phyloP scores from a whole-genome alignment of 2,797 vertebrate genomes.

The Brachymystax lenok region DNA sequence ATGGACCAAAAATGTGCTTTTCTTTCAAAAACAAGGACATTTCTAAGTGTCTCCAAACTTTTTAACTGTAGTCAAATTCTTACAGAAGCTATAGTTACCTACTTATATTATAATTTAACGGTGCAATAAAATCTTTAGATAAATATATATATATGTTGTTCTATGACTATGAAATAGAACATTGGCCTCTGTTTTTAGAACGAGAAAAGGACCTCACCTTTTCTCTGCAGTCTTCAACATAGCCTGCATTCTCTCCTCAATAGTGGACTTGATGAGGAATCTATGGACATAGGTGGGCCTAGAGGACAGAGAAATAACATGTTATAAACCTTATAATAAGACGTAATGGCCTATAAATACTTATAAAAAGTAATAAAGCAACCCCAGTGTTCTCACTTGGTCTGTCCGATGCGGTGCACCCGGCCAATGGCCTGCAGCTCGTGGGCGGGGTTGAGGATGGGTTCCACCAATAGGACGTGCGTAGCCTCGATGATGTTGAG shows the following conservation, averaged over 20 bases:
- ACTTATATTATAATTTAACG: too few relatives aligned
- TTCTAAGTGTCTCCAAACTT: too few relatives aligned
- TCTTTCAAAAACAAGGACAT: too few relatives aligned
- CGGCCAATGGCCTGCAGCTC: constrained; percentile 97
- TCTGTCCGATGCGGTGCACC: constrained; percentile 97
- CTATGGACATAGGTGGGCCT: constrained; percentile 96
- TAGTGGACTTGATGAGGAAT: constrained; percentile 97
- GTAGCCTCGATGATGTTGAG: constrained; percentile 98
- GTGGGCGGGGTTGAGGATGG: constrained; percentile 95
- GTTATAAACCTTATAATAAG: neutral
- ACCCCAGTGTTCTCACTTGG: constrained; percentile 79
- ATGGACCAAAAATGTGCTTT: too few relatives aligned
- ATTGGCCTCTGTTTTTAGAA: neutral
- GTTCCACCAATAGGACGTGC: constrained; percentile 93
- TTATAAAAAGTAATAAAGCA: neutral
- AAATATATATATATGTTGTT: neutral
- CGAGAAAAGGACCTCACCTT: constrained; percentile 71
- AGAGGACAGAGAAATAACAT: constrained; percentile 32
- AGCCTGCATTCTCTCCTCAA: constrained; percentile 96
- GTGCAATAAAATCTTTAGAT: too few relatives aligned
- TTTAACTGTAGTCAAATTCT: too few relatives aligned
- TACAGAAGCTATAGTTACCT: too few relatives aligned
- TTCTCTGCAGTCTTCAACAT: constrained; percentile 96
- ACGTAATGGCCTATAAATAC: neutral
- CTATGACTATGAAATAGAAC: neutral